Percentiles rank a stretch among this genome's conserved stretches.
Conservation (phyloP, 2,113 vertebrate genomes). For the Xenopus borealis region DNA sequence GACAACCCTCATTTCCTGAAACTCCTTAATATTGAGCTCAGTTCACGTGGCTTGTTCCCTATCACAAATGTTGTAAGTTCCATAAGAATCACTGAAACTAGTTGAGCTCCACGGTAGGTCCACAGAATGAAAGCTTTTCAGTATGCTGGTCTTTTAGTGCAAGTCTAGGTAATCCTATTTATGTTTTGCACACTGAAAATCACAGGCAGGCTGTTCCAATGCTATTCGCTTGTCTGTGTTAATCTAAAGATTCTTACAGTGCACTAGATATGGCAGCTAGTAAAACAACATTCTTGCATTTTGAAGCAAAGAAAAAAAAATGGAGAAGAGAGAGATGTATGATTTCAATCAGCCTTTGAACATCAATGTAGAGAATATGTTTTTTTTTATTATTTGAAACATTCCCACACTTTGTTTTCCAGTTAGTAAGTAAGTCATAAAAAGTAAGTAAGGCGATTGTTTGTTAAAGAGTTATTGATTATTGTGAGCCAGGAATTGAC, state of each 20-base stretch:
- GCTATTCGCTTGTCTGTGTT: constrained; percentile 13
- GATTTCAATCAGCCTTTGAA: constrained; percentile 21
- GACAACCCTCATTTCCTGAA: constrained; percentile 59
- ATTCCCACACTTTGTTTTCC: no score
- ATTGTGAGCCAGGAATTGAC: no score
- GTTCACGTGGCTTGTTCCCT: constrained; percentile 53
- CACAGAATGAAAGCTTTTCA: not conserved
- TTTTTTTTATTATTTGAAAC: no score
- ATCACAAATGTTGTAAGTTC: constrained; percentile 43
- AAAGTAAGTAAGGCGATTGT: no score
- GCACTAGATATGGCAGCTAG: constrained; percentile 41
- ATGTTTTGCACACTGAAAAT: not conserved
- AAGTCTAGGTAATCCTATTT: constrained; percentile 26
- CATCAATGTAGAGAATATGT: not conserved
- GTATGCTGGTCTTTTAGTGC: not conserved
- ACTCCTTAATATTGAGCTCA: constrained; percentile 51
- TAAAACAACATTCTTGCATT: constrained; percentile 13
- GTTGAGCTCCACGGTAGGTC: not conserved
- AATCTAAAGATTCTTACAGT: constrained; percentile 37
- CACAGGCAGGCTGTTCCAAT: constrained; percentile 4
- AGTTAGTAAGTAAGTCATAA: no score
- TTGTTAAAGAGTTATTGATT: no score
- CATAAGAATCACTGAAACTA: constrained; percentile 18
- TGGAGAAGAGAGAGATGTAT: constrained; percentile 9
- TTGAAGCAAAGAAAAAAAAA: not conserved